Conservation (phyloP, 1,140 invertebrate species). For the Neodiprion lecontei region DNA sequence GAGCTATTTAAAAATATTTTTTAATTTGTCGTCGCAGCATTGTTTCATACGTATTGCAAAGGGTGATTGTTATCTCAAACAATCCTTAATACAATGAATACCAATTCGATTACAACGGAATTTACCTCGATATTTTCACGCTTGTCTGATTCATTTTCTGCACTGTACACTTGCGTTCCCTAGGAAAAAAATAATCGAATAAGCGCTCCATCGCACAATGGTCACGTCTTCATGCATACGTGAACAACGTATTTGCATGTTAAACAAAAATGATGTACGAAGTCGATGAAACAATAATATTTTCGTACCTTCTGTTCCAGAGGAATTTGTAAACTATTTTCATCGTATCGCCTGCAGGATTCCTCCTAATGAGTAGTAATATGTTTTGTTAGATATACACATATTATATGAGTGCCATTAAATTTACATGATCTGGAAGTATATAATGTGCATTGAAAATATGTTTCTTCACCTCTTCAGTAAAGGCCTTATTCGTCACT, state of each 20-base stretch:
- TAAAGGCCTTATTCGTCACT: background rate
- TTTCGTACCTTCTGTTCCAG: background rate
- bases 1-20: background rate
- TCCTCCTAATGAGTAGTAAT: background rate
- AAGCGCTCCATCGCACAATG: background rate
- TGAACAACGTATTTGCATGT: background rate
- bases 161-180: background rate
- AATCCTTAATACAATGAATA: too few species aligned
- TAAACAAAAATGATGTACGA: background rate
- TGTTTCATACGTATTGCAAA: background rate
- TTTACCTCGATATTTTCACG: background rate
- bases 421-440: too few species aligned
- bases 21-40: slow-evolving; percentile 9
- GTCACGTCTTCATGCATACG: background rate
- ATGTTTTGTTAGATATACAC: background rate
- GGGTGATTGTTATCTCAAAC: background rate
- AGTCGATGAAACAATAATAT: too few species aligned
- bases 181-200: background rate
- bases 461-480: background rate
- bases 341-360: background rate
- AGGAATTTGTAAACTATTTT: background rate
- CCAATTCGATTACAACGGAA: background rate
- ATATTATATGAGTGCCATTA: too few species aligned
- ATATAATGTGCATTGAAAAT: background rate
- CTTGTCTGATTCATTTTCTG: background rate